Conservation (phyloP, 2,113 vertebrate species). For the Phrynosoma platyrhinos region DNA sequence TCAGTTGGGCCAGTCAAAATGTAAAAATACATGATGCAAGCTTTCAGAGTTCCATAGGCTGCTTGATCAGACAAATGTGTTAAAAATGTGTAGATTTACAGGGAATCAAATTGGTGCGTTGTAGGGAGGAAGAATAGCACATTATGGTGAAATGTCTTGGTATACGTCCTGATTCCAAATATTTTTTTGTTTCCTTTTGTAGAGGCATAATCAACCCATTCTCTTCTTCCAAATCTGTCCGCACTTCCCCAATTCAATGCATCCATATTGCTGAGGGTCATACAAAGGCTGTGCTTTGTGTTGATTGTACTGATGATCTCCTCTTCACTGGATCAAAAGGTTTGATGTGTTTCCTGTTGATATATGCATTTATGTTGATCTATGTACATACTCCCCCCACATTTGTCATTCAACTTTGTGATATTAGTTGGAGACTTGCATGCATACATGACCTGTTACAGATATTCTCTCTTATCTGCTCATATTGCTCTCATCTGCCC, state of each 20-base stretch:
- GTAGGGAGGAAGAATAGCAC: neutral
- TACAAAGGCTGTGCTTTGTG: constrained; percentile 92
- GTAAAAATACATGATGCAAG: too few species aligned
- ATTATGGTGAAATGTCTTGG: neutral
- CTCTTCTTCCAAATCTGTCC: constrained; percentile 78
- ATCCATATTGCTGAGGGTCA: constrained; percentile 92
- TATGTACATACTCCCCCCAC: neutral
- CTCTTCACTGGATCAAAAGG: constrained; percentile 99
- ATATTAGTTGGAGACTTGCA: neutral
- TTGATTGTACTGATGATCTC: constrained; percentile 95
- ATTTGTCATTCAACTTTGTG: neutral
- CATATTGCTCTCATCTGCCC: neutral
- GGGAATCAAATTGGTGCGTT: neutral
- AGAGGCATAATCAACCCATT: constrained; percentile 94
- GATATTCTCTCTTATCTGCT: neutral
- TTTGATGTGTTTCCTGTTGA: constrained; percentile 58
- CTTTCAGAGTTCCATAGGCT: too few species aligned
- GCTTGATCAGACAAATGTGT: too few species aligned
- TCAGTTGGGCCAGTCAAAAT: too few species aligned
- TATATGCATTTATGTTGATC: neutral
- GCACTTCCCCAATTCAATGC: constrained; percentile 84
- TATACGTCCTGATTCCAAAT: constrained; percentile 14
- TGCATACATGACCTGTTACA: neutral
- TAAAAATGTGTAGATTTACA: neutral
- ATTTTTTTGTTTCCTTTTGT: constrained; percentile 36